Evolutionary conservation across 2,888 invertebrate genomes (phyloP), one percentile per base, ranked within the genome.

Genomic region (Euphydryas editha): DNA sequence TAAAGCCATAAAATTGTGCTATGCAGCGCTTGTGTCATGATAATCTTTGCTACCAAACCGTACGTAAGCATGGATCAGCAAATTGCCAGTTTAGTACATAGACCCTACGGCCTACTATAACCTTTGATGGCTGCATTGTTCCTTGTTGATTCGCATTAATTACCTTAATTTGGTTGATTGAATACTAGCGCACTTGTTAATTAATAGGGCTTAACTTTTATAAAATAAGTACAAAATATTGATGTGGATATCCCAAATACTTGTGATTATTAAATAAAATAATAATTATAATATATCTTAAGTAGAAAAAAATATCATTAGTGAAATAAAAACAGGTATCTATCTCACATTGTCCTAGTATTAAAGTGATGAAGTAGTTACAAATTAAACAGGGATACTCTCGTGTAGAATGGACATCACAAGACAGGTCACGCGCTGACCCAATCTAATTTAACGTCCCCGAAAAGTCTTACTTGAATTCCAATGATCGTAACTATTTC

Each of bases 401-500:
- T 47, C 20, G 73, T 75, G 76, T 75, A 75, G 76, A 77, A 70
- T 73, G 74, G 77, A 78, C 77, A 84, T 87, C 81, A 81, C 77
- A 76, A 87, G 81, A 70, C 88, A 71, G 79, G 82, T 87, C 89
- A 89, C 89, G 88, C 78, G 78, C 82, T 73, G 70, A 73, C 74
- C 76, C 82, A 82, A 88, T 88, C 86, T 86, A 87, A 88, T 87
- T 87, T 84, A 84, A 82, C 81, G 82, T 81, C 78, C 81, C 84
- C 86, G 79, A 87, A 87, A 88, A 84, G 83, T 81, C 80, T 83
- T 83, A 78, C 78, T 78, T 79, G 80, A 81, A 81, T 82, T 83
- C 81, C 80, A 83, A 84, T 78, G 75, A 78, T 75, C 76, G 71
- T 80, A 85, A 85, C 83, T 86, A 86, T 81, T 85, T 82, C 71